Evolutionary conservation across 2,888 invertebrate genomes (phyloP).

Genomic region (Drosophila trichaetosa): DNA sequence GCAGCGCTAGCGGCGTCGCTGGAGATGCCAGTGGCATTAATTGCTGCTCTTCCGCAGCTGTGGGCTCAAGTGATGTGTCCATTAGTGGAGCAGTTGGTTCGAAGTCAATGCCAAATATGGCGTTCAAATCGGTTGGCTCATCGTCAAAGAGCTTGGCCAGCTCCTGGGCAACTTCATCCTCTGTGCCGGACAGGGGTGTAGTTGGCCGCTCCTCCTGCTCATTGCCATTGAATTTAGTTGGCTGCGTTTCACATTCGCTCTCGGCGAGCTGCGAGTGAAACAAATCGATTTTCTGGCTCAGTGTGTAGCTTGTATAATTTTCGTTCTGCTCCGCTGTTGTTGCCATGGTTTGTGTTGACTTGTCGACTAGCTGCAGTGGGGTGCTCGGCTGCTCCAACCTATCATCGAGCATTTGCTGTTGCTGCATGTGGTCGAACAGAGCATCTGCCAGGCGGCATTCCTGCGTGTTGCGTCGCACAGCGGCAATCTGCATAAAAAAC

Average conservation of each 20-base stretch:
- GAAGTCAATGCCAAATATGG: slow-evolving; percentile 80
- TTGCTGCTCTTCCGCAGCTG: neutral
- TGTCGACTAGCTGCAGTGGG: slow-evolving; percentile 33
- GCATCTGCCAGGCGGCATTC: slow-evolving; percentile 69
- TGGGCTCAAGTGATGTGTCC: neutral
- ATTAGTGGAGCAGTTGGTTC: slow-evolving; percentile 2
- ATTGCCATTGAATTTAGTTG: slow-evolving; percentile 2
- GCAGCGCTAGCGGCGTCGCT: slow-evolving; percentile 13
- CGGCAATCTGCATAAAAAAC: slow-evolving; percentile 68
- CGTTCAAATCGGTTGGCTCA: slow-evolving; percentile 76
- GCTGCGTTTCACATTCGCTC: slow-evolving; percentile 17
- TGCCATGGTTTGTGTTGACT: slow-evolving; percentile 49
- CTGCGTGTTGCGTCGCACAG: slow-evolving; percentile 75
- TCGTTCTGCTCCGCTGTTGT: slow-evolving; percentile 14
- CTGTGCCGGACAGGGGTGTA: slow-evolving; percentile 36
- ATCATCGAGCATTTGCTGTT: slow-evolving; percentile 19
- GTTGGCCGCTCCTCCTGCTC: neutral
- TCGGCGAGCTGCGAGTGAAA: slow-evolving; percentile 74
- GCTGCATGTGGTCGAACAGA: slow-evolving; percentile 64
- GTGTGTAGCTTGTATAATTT: slow-evolving; percentile 42
- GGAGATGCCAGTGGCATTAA: slow-evolving; percentile 29
- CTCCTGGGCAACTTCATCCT: slow-evolving; percentile 76
- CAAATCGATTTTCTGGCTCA: slow-evolving; percentile 80
- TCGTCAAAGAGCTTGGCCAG: slow-evolving; percentile 79
- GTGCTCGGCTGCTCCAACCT: neutral